Evolutionary conservation across 2,113 vertebrate species (phyloP).

Genomic region (Leptobrachium leishanense): DNA sequence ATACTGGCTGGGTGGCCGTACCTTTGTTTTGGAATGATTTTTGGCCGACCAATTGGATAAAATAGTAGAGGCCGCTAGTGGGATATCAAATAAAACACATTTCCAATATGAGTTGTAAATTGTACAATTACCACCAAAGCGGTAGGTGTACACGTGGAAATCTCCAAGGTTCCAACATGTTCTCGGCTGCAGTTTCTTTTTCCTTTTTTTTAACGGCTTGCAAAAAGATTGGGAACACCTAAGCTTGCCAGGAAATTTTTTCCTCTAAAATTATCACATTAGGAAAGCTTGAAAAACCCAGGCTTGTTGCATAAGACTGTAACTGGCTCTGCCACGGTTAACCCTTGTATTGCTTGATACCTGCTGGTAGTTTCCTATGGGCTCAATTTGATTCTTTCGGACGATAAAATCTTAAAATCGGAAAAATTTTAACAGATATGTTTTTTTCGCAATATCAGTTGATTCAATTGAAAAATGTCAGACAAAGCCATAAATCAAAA

Average conservation of each 20-base stretch:
- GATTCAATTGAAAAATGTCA: no score
- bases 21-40: conserved; percentile 45
- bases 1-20: conserved; percentile 42
- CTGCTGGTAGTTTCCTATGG: no score
- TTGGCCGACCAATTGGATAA: conserved; percentile 28
- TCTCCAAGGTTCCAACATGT: conserved; percentile 20
- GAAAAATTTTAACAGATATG: no score
- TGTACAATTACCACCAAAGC: conserved; percentile 38
- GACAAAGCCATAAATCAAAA: no score
- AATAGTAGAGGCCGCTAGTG: conserved; percentile 19
- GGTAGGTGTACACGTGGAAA: conserved; percentile 44
- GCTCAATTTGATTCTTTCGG: no score
- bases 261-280: conserved; percentile 45
- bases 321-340: background rate
- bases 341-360: background rate
- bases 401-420: no score
- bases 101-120: conserved; percentile 47
- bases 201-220: conserved; percentile 10
- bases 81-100: conserved; percentile 43
- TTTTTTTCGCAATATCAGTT: no score
- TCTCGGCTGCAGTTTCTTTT: conserved; percentile 2
- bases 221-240: conserved; percentile 33
- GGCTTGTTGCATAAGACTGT: background rate
- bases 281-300: conserved; percentile 27
- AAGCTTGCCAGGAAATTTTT: conserved; percentile 29